Conservation (phyloP, 2,888 invertebrate species). For the Polymixis lichenea region DNA sequence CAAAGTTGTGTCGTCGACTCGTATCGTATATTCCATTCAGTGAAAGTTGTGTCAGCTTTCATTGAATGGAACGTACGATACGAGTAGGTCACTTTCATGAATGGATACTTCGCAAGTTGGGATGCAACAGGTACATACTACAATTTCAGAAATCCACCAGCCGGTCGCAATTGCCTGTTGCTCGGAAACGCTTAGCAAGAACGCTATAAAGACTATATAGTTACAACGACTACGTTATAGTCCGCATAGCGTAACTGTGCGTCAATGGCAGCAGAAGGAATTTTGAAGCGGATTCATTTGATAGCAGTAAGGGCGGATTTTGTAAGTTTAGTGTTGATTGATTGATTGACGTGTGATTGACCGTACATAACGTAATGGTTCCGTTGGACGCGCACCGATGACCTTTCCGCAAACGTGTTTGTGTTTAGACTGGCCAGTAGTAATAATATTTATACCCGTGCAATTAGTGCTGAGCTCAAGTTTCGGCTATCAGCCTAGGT, state of each 20-base stretch:
- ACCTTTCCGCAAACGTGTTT: slow-evolving; percentile 32
- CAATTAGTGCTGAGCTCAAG: not conserved
- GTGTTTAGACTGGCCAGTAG: not conserved
- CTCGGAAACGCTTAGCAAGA: slow-evolving; percentile 19
- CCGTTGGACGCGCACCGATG: slow-evolving; percentile 3
- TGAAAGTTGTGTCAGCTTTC: not conserved
- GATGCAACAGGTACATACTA: slow-evolving; percentile 42
- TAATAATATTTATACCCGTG: not conserved
- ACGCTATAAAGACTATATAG: not conserved
- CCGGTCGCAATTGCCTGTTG: slow-evolving; percentile 44
- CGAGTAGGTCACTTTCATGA: slow-evolving; percentile 23
- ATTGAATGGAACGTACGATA: not conserved
- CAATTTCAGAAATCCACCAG: slow-evolving; percentile 22
- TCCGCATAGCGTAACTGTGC: not conserved
- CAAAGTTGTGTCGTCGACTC: too few relatives aligned
- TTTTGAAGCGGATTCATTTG: not conserved
- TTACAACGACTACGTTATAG: not conserved
- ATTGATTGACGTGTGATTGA: not conserved
- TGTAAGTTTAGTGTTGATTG: not conserved
- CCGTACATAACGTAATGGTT: not conserved
- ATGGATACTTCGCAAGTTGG: slow-evolving; percentile 34
- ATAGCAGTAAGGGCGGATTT: too few relatives aligned
- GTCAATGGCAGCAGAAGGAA: not conserved
- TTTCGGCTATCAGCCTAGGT: not conserved
- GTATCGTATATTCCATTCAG: too few relatives aligned